A percentile compares a stretch with the other conserved stretches of the same genome.
Conservation (phyloP, 2,888 invertebrate genomes). For the Eupelmus urozonus region DNA sequence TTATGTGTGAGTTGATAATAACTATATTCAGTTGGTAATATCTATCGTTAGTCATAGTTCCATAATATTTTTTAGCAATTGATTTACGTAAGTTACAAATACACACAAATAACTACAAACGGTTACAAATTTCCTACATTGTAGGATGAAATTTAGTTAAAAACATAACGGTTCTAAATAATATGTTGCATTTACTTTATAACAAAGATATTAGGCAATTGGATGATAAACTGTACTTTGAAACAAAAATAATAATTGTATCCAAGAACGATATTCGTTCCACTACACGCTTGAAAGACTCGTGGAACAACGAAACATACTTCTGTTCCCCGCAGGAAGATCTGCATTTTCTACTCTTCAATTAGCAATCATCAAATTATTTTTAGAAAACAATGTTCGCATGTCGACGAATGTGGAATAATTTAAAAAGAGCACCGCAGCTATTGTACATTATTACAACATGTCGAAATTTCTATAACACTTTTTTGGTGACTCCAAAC, state of each 20-base stretch:
- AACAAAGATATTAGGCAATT: constrained; percentile 22
- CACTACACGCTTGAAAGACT: constrained; percentile 51
- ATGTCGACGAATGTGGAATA: constrained; percentile 3
- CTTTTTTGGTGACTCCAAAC: background rate
- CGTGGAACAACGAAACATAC: constrained; percentile 35
- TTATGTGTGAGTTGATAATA: too few species aligned
- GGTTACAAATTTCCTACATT: too few species aligned
- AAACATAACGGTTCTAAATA: too few species aligned
- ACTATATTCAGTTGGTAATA: too few species aligned
- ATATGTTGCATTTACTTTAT: background rate
- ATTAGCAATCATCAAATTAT: constrained; percentile 35
- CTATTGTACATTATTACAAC: background rate
- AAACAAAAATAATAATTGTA: constrained; percentile 35
- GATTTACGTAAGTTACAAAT: too few species aligned
- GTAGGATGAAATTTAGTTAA: too few species aligned
- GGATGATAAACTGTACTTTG: background rate
- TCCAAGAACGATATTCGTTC: constrained; percentile 37
- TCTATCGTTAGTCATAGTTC: too few species aligned
- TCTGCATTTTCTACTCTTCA: constrained; percentile 22
- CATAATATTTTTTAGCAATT: too few species aligned
- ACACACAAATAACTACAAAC: too few species aligned
- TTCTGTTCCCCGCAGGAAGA: background rate
- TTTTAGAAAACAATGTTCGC: constrained; percentile 37
- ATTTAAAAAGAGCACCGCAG: constrained; percentile 16
- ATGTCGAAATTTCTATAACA: background rate